phyloP scores from a whole-genome alignment of 2,888 invertebrate species.

The Eupithecia subfuscata region DNA sequence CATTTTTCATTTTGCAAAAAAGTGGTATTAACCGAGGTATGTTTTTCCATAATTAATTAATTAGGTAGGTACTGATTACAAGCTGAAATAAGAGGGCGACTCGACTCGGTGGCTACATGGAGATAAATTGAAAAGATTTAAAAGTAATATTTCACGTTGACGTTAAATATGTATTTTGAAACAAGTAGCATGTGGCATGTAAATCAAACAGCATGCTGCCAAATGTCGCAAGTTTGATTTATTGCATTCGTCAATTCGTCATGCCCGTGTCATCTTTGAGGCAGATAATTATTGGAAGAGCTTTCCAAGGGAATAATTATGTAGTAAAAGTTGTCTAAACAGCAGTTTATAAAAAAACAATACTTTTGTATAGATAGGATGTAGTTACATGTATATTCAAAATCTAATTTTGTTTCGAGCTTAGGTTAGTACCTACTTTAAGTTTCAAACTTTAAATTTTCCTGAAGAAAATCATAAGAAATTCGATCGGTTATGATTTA shows the following conservation, averaged over 20 bases:
- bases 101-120: neutral
- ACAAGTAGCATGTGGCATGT: conserved; percentile 18
- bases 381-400: too few species aligned
- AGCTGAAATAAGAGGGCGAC: neutral
- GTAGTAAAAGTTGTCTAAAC: neutral
- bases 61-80: neutral
- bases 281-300: neutral
- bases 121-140: neutral
- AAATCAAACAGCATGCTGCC: conserved; percentile 28
- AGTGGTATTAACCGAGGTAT: too few species aligned
- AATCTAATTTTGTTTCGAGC: too few species aligned
- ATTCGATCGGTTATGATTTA: too few species aligned
- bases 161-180: conserved; percentile 33
- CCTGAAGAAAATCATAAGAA: too few species aligned
- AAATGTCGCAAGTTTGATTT: conserved; percentile 37
- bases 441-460: too few species aligned
- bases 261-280: conserved; percentile 35
- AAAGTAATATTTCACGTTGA: conserved; percentile 19
- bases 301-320: neutral
- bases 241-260: conserved; percentile 41
- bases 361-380: too few species aligned
- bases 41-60: neutral
- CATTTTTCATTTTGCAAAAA: too few species aligned
- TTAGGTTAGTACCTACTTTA: too few species aligned
- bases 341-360: neutral